A percentile compares a stretch with the other conserved stretches of the same genome.
Evolutionary conservation across 1,140 invertebrate species (phyloP).

Genomic region (Sitodiplosis mosellana): DNA sequence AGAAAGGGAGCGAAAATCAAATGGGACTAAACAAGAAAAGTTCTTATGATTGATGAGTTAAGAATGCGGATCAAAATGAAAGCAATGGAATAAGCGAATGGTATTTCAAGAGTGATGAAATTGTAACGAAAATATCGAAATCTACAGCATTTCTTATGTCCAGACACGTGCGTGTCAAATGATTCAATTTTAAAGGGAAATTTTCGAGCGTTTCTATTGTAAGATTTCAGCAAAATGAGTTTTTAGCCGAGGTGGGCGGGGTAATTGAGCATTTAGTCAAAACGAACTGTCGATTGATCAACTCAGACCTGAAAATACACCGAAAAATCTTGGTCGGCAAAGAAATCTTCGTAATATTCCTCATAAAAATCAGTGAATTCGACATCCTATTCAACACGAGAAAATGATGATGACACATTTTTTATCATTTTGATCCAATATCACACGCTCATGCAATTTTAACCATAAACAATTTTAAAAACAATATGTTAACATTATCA

Average conservation of each 20-base stretch:
- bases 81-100: no score
- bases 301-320: no score
- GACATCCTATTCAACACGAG: constrained; percentile 7
- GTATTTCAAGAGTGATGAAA: constrained; percentile 1
- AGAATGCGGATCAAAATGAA: not conserved
- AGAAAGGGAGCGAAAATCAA: not conserved
- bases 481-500: constrained; percentile 11
- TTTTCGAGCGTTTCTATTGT: constrained; percentile 6
- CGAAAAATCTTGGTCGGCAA: no score
- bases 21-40: not conserved
- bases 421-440: no score
- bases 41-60: not conserved
- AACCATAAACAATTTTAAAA: no score
- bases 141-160: not conserved
- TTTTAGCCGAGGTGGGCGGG: no score
- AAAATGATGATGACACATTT: constrained; percentile 7
- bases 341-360: no score
- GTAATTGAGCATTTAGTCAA: no score
- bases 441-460: no score
- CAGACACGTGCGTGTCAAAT: constrained; percentile 10
- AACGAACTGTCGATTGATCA: no score
- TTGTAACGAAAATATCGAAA: constrained; percentile 1
- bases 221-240: constrained; percentile 14
- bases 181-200: constrained; percentile 15
- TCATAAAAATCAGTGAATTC: constrained; percentile 9